Percentiles rank a stretch among this genome's conserved stretches.
Evolutionary conservation across 2,113 vertebrate species (phyloP).

Genomic region (Larimichthys crocea): DNA sequence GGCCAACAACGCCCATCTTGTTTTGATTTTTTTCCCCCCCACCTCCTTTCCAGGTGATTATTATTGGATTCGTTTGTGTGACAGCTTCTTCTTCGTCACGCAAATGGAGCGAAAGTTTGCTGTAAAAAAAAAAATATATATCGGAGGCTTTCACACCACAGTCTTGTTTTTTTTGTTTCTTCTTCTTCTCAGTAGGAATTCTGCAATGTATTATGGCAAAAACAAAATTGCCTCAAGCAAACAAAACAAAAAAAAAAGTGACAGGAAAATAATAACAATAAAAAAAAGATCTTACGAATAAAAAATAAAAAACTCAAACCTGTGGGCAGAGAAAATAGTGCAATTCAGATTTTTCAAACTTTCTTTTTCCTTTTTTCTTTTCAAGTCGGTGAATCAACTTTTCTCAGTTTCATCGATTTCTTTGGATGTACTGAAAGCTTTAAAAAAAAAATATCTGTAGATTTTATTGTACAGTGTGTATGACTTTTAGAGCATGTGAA

Average conservation of each 20-base stretch:
- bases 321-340: conserved; percentile 51
- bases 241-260: conserved; percentile 13
- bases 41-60: conserved; percentile 19
- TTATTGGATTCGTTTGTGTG: conserved; percentile 23
- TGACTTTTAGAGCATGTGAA: conserved; percentile 86
- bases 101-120: conserved; percentile 11
- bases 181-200: conserved; percentile 53
- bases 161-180: conserved; percentile 15
- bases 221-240: conserved; percentile 51
- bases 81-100: conserved; percentile 31
- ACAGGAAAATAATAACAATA: not conserved
- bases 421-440: conserved; percentile 83
- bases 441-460: conserved; percentile 80
- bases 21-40: not conserved
- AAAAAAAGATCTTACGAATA: conserved; percentile 35
- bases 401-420: conserved; percentile 51
- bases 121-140: conserved; percentile 52
- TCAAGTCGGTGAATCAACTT: conserved; percentile 43
- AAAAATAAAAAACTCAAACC: conserved; percentile 11
- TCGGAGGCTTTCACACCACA: conserved; percentile 36
- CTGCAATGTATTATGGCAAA: conserved; percentile 43
- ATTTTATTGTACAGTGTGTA: conserved; percentile 85
- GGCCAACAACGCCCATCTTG: not conserved
- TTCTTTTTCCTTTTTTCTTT: conserved; percentile 4
- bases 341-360: conserved; percentile 47